A percentile compares a stretch with the other conserved stretches of the same genome.
phyloP scores from a whole-genome alignment of 2,113 vertebrate species.

The Cnemophilus loriae region DNA sequence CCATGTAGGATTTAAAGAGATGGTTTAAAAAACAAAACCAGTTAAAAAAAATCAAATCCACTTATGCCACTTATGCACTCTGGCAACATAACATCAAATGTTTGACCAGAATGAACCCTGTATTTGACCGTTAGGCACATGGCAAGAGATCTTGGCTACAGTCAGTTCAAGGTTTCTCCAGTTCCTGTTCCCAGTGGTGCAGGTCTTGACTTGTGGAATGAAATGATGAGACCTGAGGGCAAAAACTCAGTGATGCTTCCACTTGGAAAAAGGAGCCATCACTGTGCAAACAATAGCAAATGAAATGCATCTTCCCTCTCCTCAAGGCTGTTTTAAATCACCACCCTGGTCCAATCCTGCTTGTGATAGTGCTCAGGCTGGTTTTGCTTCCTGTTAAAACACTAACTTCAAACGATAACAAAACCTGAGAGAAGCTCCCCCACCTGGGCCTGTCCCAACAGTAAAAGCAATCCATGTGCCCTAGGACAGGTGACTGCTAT shows the following conservation, averaged over 20 bases:
- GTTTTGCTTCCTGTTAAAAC: not conserved
- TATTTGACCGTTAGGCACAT: not conserved
- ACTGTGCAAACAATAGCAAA: constrained; percentile 5
- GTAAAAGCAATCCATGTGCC: not conserved
- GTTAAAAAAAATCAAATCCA: not conserved
- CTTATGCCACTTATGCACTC: not conserved
- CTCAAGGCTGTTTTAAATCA: not conserved
- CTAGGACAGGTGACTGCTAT: not conserved
- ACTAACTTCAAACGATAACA: not conserved
- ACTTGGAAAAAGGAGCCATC: not conserved
- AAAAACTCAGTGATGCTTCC: not conserved
- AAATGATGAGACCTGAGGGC: constrained; percentile 11
- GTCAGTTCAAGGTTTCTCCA: not conserved
- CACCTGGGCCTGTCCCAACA: not conserved
- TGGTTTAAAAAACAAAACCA: not conserved
- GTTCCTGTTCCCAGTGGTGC: not conserved
- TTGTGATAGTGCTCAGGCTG: not conserved
- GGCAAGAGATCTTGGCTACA: not conserved
- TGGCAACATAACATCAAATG: not conserved
- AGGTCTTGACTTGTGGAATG: constrained; percentile 6
- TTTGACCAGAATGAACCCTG: not conserved
- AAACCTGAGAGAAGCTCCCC: constrained; percentile 1
- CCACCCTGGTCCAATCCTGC: not conserved
- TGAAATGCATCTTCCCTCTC: not conserved
- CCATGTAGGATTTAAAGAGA: not conserved